Conservation (phyloP, 2,888 invertebrate species). For the Vanessa cardui region DNA sequence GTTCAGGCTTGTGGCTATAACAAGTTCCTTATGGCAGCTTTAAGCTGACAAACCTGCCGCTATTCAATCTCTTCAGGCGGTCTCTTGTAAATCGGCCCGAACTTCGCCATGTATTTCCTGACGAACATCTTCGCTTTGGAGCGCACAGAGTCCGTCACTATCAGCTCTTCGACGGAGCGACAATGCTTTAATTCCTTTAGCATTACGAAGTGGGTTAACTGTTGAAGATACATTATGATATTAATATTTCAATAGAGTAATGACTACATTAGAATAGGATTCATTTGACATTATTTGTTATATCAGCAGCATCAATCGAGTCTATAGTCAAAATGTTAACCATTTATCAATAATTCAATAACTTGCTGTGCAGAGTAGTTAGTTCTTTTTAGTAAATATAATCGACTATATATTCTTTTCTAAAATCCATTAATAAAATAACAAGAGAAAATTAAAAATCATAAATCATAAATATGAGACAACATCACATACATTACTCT, state of each 20-base stretch:
- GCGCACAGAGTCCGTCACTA: slow-evolving; percentile 95
- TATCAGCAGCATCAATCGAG: too few species aligned
- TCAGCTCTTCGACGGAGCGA: slow-evolving; percentile 91
- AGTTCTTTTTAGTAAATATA: too few species aligned
- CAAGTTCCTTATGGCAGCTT: slow-evolving; percentile 32
- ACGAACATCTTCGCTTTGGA: slow-evolving; percentile 98
- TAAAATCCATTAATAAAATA: too few species aligned
- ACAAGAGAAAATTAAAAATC: too few species aligned
- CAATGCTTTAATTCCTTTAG: slow-evolving; percentile 97
- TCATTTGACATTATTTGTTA: too few species aligned
- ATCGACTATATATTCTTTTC: too few species aligned
- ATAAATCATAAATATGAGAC: too few species aligned
- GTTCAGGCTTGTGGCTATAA: slow-evolving; percentile 15
- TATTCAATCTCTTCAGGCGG: slow-evolving; percentile 86
- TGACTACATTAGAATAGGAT: too few species aligned
- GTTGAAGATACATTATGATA: slow-evolving; percentile 47
- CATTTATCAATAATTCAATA: too few species aligned
- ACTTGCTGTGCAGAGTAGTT: too few species aligned
- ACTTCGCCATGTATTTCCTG: slow-evolving; percentile 97
- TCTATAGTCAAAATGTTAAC: too few species aligned
- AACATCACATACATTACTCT: too few species aligned
- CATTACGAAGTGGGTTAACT: slow-evolving; percentile 98
- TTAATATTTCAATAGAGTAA: background rate
- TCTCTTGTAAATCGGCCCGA: slow-evolving; percentile 90
- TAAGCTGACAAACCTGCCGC: slow-evolving; percentile 43